Conservation (phyloP, 1,140 invertebrate genomes). For the Acromyrmex heyeri region DNA sequence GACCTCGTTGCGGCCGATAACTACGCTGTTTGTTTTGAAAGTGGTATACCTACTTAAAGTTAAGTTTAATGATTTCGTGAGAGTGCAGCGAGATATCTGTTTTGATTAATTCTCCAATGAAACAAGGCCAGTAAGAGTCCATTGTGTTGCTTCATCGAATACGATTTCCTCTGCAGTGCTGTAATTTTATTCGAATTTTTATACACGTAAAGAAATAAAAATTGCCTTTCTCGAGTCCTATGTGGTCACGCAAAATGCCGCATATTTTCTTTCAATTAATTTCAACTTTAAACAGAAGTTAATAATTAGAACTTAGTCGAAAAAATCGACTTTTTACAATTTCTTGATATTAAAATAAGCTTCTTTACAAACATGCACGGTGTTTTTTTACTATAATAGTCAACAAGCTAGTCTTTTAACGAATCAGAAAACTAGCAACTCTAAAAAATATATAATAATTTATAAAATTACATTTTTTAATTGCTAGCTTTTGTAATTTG, state of each 20-base stretch:
- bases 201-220: neutral
- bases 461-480: too few relatives aligned
- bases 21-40: constrained; percentile 57
- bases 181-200: neutral
- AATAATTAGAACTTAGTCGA: too few relatives aligned
- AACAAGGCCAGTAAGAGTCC: neutral
- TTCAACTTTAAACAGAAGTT: neutral
- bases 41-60: constrained; percentile 29
- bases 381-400: too few relatives aligned
- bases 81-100: neutral
- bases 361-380: too few relatives aligned
- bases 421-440: too few relatives aligned
- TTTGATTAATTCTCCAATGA: neutral
- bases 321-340: neutral
- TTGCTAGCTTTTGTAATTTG: too few relatives aligned
- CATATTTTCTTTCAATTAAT: neutral
- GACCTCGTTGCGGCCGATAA: constrained; percentile 64
- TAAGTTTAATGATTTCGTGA: constrained; percentile 1
- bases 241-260: neutral
- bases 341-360: too few relatives aligned
- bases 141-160: neutral
- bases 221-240: neutral
- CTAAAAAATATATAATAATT: too few relatives aligned
- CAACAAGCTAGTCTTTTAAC: too few relatives aligned
- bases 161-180: neutral